A percentile compares a stretch with the other conserved stretches of the same genome.
Conservation (phyloP, 1,140 invertebrate genomes). For the Aporrectodea caliginosa region DNA sequence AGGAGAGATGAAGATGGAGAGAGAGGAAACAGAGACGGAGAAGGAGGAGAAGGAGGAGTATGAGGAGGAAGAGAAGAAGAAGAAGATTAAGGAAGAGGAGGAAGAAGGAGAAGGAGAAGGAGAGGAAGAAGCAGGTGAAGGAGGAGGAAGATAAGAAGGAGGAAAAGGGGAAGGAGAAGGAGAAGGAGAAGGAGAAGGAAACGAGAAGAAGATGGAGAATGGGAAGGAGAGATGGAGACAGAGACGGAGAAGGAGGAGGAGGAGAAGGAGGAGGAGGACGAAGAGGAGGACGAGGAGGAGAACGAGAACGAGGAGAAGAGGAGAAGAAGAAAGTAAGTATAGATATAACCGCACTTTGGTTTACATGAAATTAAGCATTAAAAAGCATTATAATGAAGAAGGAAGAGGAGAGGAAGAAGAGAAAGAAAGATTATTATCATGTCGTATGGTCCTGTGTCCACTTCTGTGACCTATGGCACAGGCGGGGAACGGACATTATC, state of each 20-base stretch:
- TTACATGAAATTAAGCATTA: no score
- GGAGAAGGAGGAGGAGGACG: slow-evolving; percentile 14
- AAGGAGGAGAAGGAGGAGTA: background rate
- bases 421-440: background rate
- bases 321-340: slow-evolving; percentile 5
- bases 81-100: slow-evolving; percentile 5
- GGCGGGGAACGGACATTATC: no score
- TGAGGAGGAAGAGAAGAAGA: background rate
- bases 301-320: slow-evolving; percentile 36
- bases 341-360: no score
- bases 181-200: slow-evolving; percentile 12
- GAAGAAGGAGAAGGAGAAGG: slow-evolving; percentile 17
- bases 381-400: no score
- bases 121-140: slow-evolving; percentile 24
- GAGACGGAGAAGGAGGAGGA: background rate
- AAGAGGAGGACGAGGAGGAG: slow-evolving; percentile 22
- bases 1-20: no score
- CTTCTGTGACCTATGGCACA: no score
- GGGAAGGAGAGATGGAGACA: background rate
- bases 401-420: slow-evolving; percentile 11
- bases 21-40: background rate
- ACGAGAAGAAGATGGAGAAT: background rate
- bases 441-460: background rate
- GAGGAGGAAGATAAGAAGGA: slow-evolving; percentile 36
- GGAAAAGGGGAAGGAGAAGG: slow-evolving; percentile 10